Evolutionary conservation across 2,113 vertebrate species (phyloP).

Genomic region (Dicentrarchus labrax): DNA sequence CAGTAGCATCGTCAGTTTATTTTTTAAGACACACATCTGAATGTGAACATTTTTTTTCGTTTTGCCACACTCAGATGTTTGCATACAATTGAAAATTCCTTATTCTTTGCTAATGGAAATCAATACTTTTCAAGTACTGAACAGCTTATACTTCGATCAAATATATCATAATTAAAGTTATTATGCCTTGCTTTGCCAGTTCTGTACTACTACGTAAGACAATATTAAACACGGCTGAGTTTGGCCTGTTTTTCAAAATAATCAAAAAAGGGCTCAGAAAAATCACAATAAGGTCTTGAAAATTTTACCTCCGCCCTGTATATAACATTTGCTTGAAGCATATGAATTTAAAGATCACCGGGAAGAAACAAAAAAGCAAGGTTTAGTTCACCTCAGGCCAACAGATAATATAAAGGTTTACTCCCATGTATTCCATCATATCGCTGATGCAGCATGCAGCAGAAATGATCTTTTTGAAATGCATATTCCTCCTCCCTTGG

Average conservation of each 20-base stretch:
- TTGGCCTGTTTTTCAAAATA: neutral
- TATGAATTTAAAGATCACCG: conserved; percentile 10
- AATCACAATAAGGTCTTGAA: conserved; percentile 8
- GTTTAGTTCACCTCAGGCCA: conserved; percentile 34
- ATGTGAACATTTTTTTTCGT: no score
- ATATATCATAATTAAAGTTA: neutral
- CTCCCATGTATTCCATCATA: conserved; percentile 28
- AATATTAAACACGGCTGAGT: neutral
- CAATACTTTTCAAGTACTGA: no score
- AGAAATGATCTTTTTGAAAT: conserved; percentile 63
- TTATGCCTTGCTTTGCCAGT: neutral
- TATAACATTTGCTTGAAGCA: conserved; percentile 18
- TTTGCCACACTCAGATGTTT: no score
- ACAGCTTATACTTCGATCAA: no score
- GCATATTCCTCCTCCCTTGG: conserved; percentile 43
- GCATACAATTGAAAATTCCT: no score
- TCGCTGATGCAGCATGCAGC: conserved; percentile 19
- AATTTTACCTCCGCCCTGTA: neutral
- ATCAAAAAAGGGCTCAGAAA: neutral
- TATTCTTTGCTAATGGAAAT: no score
- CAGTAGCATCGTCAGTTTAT: conserved; percentile 13
- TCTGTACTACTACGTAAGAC: no score
- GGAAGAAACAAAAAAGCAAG: neutral
- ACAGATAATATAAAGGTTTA: conserved; percentile 32
- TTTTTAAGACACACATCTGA: conserved; percentile 1